phyloP scores from a whole-genome alignment of 2,113 vertebrate genomes.

The Tilapia sparmanii region DNA sequence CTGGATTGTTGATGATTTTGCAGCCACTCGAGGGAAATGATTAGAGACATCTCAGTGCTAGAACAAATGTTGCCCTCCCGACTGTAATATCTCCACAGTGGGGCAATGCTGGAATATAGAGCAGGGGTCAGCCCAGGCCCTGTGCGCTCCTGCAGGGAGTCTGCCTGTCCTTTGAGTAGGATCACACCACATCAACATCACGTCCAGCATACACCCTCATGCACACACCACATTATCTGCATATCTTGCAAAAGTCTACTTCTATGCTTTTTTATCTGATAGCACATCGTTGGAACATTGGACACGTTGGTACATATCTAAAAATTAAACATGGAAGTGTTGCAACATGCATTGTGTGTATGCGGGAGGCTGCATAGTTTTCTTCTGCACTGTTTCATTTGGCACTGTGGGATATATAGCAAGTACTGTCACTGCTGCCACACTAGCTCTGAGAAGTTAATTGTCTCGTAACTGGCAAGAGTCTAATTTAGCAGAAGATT shows the following conservation, averaged over 20 bases:
- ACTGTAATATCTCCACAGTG: slow-evolving; percentile 20
- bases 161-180: slow-evolving; percentile 21
- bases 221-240: not conserved
- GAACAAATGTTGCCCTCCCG: slow-evolving; percentile 32
- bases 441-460: not conserved
- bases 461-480: not conserved
- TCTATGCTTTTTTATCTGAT: not conserved
- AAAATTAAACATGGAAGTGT: not conserved
- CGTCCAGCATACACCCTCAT: not conserved
- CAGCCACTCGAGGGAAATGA: slow-evolving; percentile 36
- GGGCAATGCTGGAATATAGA: slow-evolving; percentile 32
- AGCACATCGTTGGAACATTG: not conserved
- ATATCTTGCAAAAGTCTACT: not conserved
- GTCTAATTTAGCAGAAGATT: not conserved
- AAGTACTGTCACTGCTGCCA: not conserved
- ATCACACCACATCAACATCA: slow-evolving; percentile 38
- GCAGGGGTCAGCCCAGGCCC: slow-evolving; percentile 13
- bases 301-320: not conserved
- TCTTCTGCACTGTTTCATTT: not conserved
- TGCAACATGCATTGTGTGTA: not conserved
- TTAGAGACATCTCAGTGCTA: slow-evolving; percentile 7
- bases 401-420: not conserved
- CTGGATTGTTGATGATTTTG: slow-evolving; percentile 36
- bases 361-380: not conserved
- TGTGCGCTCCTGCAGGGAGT: not conserved